Base-by-base conservation (phyloP, 2,797 vertebrate species). In the Eospalax fontanierii region DNA sequence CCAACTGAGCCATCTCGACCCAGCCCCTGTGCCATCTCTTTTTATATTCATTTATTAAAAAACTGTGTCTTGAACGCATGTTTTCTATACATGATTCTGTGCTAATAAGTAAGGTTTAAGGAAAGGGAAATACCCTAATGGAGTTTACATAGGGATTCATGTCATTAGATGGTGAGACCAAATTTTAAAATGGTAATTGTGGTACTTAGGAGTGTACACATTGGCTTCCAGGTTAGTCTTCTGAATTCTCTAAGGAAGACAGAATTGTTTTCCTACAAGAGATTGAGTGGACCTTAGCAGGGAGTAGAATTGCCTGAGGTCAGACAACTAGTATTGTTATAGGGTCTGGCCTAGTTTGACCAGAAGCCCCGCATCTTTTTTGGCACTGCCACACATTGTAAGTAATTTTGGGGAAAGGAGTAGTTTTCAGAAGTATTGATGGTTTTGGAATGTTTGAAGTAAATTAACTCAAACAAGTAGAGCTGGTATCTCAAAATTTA, bases 351-450 rank as follows among this genome's bases (percentile, higher is more conserved):
- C 93, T n/a, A 35, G 15, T 86, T 33, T 76, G 38, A 87, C 80
- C 10, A 4, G 50, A 70, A 93, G 63, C 16, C 35, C 61, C 84
- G 33, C 74, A 4, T 74, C 79, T 33, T 92, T 40, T 74, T 79
- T 65, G 89, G 28, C 9, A 73, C 57, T 84, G 28, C 35, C 57
- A 40, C 50, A 94, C 73, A 43, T 54, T 78, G 35, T 46, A 82
- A 50, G 10, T 40, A 92, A 6, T 10, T 59, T 10, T 10, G 73
- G 18, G 30, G 84, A 90, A 94, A 90, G 66, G 94, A 26, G 68
- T 11, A 76, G 59, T 91, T 96, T 88, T 86, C 26, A 71, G 61
- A 94, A 93, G 8, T 95, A 66, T 78, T 91, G 68, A 70, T 93
- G 28, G 9, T 84, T 93, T 95, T 61, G 87, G 16, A 66, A 38